Evolutionary conservation across 2,797 vertebrate species (phyloP).

Genomic region (Silurus lanzhouensis): DNA sequence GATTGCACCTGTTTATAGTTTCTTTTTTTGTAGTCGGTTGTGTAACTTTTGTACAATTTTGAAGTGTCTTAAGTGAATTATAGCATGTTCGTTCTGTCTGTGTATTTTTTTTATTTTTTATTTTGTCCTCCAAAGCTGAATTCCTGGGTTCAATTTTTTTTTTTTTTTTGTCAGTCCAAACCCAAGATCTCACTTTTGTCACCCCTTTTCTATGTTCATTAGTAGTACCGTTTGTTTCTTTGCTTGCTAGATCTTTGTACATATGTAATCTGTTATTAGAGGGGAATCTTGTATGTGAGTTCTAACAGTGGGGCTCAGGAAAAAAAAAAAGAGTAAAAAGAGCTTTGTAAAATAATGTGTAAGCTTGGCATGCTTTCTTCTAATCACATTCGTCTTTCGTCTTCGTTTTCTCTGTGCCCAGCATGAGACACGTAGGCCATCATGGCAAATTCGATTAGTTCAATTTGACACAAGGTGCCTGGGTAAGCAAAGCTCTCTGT

Average conservation of each 20-base stretch:
- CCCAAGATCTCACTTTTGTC: neutral
- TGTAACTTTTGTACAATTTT: conserved; percentile 59
- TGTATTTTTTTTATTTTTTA: neutral
- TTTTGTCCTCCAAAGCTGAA: neutral
- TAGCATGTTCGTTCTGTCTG: conserved; percentile 47
- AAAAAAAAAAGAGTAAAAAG: conserved; percentile 7
- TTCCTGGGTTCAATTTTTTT: neutral
- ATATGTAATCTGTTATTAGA: conserved; percentile 27
- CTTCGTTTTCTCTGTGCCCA: conserved; percentile 11
- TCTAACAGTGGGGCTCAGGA: neutral
- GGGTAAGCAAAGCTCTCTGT: neutral
- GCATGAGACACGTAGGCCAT: neutral
- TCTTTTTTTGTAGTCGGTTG: conserved; percentile 65
- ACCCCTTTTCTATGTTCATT: neutral
- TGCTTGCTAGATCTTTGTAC: conserved; percentile 48
- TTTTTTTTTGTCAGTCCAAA: neutral
- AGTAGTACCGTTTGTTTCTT: neutral
- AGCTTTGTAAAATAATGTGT: conserved; percentile 53
- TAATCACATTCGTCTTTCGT: conserved; percentile 24
- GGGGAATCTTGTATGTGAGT: conserved; percentile 8
- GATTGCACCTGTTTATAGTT: conserved; percentile 77
- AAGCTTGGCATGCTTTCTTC: conserved; percentile 53
- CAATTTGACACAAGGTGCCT: neutral
- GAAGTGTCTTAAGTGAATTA: conserved; percentile 51
- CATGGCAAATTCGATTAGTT: neutral